Evolutionary conservation across 2,888 invertebrate genomes (phyloP).

Genomic region (Sicus ferrugineus): DNA sequence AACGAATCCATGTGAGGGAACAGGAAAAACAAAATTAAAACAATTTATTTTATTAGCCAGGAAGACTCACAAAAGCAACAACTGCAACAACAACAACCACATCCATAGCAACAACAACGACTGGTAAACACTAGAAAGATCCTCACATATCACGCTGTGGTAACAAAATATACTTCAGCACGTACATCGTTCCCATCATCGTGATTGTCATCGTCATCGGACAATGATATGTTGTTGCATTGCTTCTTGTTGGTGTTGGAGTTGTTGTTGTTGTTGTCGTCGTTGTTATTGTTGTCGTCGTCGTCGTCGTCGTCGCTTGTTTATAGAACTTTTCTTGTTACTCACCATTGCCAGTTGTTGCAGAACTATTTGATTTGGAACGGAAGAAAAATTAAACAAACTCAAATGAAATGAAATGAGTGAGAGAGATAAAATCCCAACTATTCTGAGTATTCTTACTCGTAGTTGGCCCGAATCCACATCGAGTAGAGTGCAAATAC

Average conservation of each 20-base stretch:
- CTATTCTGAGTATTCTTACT: too few relatives aligned
- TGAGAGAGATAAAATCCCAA: conserved; percentile 6
- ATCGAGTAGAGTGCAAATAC: too few relatives aligned
- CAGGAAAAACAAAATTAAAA: conserved; percentile 8
- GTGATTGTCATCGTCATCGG: neutral
- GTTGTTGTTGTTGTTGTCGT: neutral
- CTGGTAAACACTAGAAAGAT: conserved; percentile 13
- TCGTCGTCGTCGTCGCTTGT: neutral
- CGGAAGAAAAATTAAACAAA: conserved; percentile 38
- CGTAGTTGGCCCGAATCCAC: too few relatives aligned
- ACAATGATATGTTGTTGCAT: conserved; percentile 9
- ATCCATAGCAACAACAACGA: conserved; percentile 17
- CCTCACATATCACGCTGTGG: neutral
- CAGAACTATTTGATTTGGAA: conserved; percentile 36
- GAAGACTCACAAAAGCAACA: conserved; percentile 22
- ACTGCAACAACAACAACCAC: conserved; percentile 7
- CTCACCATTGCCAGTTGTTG: conserved; percentile 6
- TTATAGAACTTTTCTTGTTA: neutral
- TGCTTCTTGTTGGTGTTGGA: neutral
- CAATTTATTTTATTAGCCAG: conserved; percentile 33
- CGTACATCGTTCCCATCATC: conserved; percentile 42
- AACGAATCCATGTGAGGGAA: neutral
- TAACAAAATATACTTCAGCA: conserved; percentile 55
- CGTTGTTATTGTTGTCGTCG: neutral
- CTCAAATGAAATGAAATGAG: conserved; percentile 17